phyloP scores from a whole-genome alignment of 2,888 invertebrate genomes.

The Lycophotia porphyrea region DNA sequence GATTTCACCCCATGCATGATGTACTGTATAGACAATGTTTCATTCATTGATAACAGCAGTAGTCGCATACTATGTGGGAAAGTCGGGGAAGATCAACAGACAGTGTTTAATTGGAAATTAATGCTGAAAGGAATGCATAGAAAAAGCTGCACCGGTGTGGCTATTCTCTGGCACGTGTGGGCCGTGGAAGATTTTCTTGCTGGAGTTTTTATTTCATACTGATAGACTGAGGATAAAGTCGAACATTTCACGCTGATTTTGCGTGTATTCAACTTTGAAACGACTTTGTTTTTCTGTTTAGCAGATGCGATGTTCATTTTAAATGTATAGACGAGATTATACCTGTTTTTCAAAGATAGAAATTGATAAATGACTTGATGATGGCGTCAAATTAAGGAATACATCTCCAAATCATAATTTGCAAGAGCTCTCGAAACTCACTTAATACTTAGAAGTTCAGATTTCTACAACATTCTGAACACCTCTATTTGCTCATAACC shows the following conservation, averaged over 20 bases:
- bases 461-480: background rate
- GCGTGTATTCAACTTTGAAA: conserved; percentile 19
- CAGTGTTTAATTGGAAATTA: conserved; percentile 53
- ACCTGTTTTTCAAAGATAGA: conserved; percentile 8
- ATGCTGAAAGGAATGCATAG: conserved; percentile 51
- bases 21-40: conserved; percentile 52
- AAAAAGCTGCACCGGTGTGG: conserved; percentile 36
- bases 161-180: conserved; percentile 12
- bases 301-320: conserved; percentile 3
- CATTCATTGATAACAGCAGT: conserved; percentile 58
- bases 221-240: background rate
- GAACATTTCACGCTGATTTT: background rate
- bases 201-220: conserved; percentile 3
- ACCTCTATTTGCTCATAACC: background rate
- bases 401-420: background rate
- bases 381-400: background rate
- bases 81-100: conserved; percentile 42
- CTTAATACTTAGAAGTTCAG: too few relatives aligned
- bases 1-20: conserved; percentile 63
- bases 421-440: background rate
- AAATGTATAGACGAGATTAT: conserved; percentile 3
- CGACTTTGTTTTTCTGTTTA: conserved; percentile 5
- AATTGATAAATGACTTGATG: conserved; percentile 13
- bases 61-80: conserved; percentile 49
- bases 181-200: background rate